These are phyloP conservation scores for Budorcas taxicolor DNA, from an alignment of 2,113 vertebrate species.

Conservation along the genomic window DNA sequence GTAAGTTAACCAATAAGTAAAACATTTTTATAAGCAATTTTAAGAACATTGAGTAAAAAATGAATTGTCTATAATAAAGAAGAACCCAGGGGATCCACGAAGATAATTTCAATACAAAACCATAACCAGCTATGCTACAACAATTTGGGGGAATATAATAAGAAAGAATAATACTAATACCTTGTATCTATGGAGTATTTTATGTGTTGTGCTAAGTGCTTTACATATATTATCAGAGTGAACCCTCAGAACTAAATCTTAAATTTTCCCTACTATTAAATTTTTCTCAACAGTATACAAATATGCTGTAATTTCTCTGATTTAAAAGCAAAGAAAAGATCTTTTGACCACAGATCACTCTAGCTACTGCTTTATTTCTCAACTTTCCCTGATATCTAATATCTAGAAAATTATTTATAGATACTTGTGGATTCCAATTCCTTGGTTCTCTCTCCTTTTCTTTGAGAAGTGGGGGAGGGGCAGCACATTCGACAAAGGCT, in stretches of 20 bases:
- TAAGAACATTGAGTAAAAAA: background rate
- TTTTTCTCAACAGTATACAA: background rate
- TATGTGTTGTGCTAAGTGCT: background rate
- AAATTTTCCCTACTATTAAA: background rate
- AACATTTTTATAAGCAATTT: background rate
- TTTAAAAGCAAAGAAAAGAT: background rate
- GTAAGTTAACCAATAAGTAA: background rate
- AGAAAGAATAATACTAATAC: background rate
- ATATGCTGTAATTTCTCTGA: background rate
- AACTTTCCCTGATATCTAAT: background rate
- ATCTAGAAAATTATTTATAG: background rate
- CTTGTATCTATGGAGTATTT: background rate
- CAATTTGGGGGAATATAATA: background rate
- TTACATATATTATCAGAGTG: background rate
- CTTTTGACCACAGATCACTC: background rate
- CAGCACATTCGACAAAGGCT: background rate
- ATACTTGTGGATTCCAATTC: background rate
- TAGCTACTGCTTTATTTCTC: background rate
- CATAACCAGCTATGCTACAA: background rate
- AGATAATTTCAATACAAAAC: background rate
- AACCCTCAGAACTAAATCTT: background rate
- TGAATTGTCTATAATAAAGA: background rate
- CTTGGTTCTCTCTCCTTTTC: background rate
- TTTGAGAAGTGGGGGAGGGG: background rate
- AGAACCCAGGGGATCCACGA: background rate